Conservation (phyloP, 2,113 vertebrate species). For the Mobula birostris region DNA sequence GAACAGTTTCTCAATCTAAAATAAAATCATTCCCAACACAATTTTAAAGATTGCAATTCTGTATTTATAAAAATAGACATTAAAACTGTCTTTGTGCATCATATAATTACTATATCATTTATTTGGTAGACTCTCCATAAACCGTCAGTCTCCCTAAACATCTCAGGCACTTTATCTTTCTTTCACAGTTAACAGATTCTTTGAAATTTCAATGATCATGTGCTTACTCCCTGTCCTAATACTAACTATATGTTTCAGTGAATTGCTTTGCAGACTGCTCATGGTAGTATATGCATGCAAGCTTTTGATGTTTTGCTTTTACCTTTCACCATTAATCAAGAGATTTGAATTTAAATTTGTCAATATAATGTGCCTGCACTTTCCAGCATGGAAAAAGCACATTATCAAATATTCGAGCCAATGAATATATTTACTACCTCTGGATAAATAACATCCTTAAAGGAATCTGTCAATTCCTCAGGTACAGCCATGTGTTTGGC, state of each 20-base stretch:
- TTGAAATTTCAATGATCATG: neutral
- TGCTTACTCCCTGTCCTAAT: neutral
- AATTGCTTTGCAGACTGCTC: neutral
- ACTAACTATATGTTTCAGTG: neutral
- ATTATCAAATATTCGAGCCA: neutral
- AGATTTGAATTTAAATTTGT: neutral
- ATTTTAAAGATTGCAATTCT: neutral
- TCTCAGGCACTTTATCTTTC: neutral
- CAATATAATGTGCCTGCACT: neutral
- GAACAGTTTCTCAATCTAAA: neutral
- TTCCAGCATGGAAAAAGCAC: neutral
- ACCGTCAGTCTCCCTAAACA: no score
- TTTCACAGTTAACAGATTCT: neutral
- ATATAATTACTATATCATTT: neutral
- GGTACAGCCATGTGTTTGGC: no score
- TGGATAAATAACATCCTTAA: no score
- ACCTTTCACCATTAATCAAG: neutral
- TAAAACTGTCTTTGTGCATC: neutral
- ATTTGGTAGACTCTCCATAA: neutral
- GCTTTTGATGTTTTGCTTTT: neutral
- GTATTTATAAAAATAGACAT: neutral
- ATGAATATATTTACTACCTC: neutral
- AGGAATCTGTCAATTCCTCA: no score
- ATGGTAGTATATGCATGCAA: neutral
- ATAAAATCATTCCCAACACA: neutral